phyloP scores from a whole-genome alignment of 2,797 vertebrate species.

The Enoplosus armatus region DNA sequence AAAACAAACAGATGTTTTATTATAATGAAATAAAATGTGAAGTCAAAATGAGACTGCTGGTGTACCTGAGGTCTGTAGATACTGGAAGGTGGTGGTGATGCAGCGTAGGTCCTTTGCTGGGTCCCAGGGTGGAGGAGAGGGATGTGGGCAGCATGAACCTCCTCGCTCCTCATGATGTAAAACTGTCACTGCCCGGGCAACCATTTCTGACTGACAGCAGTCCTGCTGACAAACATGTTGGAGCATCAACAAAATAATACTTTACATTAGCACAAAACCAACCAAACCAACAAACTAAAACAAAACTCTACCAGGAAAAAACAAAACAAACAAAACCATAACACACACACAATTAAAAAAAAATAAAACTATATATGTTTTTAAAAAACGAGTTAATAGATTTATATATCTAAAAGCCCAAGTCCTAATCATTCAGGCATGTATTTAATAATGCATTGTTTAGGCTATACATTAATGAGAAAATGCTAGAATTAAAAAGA shows the following conservation, averaged over 20 bases:
- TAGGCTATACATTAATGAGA: no score
- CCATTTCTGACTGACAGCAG: slow-evolving; percentile 67
- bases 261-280: not conserved
- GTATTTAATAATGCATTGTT: not conserved
- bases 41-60: not conserved
- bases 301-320: not conserved
- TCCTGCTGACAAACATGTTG: slow-evolving; percentile 33
- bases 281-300: not conserved
- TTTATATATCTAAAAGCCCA: not conserved
- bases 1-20: not conserved
- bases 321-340: not conserved
- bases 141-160: slow-evolving; percentile 46
- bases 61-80: slow-evolving; percentile 92
- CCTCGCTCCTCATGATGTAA: slow-evolving; percentile 52
- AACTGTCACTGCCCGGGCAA: slow-evolving; percentile 66
- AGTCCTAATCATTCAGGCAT: not conserved
- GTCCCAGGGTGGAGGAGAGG: slow-evolving; percentile 79
- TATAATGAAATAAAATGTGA: not conserved
- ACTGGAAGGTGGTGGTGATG: slow-evolving; percentile 92
- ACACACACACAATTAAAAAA: not conserved
- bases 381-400: not conserved
- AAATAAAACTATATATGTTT: no score
- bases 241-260: not conserved
- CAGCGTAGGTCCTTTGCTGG: slow-evolving; percentile 89
- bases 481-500: not conserved